phyloP scores from a whole-genome alignment of 2,888 invertebrate genomes.

The Drepanosiphum platanoidis region DNA sequence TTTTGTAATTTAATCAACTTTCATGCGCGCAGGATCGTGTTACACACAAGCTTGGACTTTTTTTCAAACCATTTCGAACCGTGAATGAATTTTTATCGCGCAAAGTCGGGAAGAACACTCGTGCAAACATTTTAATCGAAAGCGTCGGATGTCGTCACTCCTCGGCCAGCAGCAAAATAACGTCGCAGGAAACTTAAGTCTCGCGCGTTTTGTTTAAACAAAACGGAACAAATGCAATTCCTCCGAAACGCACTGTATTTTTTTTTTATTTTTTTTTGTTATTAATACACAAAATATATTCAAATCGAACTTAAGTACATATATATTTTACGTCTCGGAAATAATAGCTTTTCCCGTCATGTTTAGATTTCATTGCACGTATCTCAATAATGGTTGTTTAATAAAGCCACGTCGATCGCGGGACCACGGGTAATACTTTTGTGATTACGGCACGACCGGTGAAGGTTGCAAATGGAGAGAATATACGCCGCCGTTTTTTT shows the following conservation, averaged over 20 bases:
- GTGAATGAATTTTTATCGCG: too few relatives aligned
- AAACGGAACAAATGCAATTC: background rate
- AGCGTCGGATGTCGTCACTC: background rate
- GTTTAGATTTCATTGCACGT: slow-evolving; percentile 47
- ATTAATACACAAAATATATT: background rate
- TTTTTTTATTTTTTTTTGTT: too few relatives aligned
- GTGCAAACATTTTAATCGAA: background rate
- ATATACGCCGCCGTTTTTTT: background rate
- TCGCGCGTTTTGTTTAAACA: background rate
- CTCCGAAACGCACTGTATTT: background rate
- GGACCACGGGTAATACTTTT: slow-evolving; percentile 26
- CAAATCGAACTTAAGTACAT: background rate
- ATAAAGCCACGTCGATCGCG: slow-evolving; percentile 45
- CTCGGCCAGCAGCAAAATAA: background rate
- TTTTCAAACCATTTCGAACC: too few relatives aligned
- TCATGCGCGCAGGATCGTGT: too few relatives aligned
- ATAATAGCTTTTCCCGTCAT: slow-evolving; percentile 33
- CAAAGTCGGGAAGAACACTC: background rate
- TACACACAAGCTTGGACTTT: too few relatives aligned
- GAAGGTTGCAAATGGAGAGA: slow-evolving; percentile 1
- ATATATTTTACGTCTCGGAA: background rate
- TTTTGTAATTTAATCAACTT: too few relatives aligned
- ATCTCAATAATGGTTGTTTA: slow-evolving; percentile 48
- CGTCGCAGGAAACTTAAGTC: background rate
- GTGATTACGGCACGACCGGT: background rate